Evolutionary conservation across 2,888 invertebrate species (phyloP).

Genomic region (Ectobius pallidus): DNA sequence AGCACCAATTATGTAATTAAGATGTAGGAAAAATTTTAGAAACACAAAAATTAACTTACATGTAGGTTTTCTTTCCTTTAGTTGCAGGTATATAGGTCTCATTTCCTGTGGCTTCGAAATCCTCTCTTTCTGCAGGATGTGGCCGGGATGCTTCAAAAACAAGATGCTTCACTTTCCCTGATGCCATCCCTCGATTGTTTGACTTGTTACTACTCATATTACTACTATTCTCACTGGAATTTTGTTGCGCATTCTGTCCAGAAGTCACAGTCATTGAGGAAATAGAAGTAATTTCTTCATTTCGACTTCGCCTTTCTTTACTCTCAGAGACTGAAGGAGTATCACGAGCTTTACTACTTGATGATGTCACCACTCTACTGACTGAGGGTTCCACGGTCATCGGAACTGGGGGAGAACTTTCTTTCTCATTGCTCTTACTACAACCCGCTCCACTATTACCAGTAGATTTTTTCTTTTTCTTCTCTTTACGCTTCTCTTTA

Average conservation of each 20-base stretch:
- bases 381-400: slow-evolving; percentile 35
- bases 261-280: not conserved
- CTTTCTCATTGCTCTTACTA: slow-evolving; percentile 46
- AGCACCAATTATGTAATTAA: no score
- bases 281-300: not conserved
- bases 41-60: slow-evolving; percentile 46
- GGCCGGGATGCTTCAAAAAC: slow-evolving; percentile 71
- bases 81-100: slow-evolving; percentile 60
- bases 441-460: slow-evolving; percentile 42
- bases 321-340: slow-evolving; percentile 49
- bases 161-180: slow-evolving; percentile 57
- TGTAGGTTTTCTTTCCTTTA: slow-evolving; percentile 49
- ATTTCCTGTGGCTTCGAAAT: slow-evolving; percentile 74
- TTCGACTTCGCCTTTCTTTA: slow-evolving; percentile 34
- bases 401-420: slow-evolving; percentile 23
- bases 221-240: not conserved
- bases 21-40: no score
- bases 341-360: slow-evolving; percentile 54
- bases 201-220: slow-evolving; percentile 1
- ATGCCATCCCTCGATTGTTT: not conserved
- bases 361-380: slow-evolving; percentile 42
- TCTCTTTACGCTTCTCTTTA: slow-evolving; percentile 67
- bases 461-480: slow-evolving; percentile 65
- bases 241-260: not conserved
- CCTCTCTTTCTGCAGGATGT: slow-evolving; percentile 76